Percentiles rank a stretch among this genome's conserved stretches.
Conservation (phyloP, 2,797 vertebrate species). For the Anguilla pacifica region DNA sequence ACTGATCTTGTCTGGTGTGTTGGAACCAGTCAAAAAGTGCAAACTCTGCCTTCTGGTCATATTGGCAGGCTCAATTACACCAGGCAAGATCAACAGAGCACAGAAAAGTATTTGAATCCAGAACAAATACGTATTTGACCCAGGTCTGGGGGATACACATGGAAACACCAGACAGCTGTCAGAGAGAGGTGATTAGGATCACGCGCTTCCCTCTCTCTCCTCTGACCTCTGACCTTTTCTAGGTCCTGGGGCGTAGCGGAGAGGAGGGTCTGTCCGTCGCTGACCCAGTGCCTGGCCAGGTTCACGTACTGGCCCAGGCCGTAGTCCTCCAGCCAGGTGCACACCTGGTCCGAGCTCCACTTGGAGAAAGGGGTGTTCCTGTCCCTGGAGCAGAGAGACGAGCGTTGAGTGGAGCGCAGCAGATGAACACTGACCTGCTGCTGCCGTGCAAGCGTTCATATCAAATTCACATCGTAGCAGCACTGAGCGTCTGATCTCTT, state of each 20-base stretch:
- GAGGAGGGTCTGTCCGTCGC: constrained; percentile 84
- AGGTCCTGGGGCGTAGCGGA: constrained; percentile 86
- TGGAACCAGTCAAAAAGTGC: no score
- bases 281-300: constrained; percentile 87
- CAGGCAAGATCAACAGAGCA: no score
- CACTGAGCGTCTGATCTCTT: neutral
- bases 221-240: constrained; percentile 82
- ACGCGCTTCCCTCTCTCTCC: neutral
- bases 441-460: neutral
- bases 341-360: constrained; percentile 91
- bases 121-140: no score
- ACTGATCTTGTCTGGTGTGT: no score
- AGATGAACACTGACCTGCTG: neutral
- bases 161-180: neutral
- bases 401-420: neutral
- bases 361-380: constrained; percentile 84
- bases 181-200: neutral
- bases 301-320: constrained; percentile 87
- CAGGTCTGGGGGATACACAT: neutral
- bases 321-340: constrained; percentile 89
- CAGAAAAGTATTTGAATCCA: no score
- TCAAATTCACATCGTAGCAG: neutral
- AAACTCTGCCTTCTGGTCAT: no score
- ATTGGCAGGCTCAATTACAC: no score
- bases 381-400: constrained; percentile 71